A percentile compares a stretch with the other conserved stretches of the same genome.
Conservation (phyloP, 1,140 invertebrate genomes). For the Nasonia longicornis region DNA sequence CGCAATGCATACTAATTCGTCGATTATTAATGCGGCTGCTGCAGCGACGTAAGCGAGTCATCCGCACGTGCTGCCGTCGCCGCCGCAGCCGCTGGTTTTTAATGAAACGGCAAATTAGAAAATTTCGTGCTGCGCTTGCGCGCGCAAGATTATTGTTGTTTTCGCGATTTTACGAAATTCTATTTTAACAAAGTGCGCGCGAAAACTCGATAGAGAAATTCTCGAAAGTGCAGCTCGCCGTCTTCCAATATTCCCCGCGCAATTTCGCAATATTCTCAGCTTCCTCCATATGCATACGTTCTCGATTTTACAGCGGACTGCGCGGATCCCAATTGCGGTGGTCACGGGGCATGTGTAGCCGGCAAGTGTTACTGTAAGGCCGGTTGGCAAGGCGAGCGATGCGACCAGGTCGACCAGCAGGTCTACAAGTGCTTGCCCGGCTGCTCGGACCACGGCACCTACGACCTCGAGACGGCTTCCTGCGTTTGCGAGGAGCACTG, state of each 20-base stretch:
- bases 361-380: conserved; percentile 95
- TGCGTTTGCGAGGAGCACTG: conserved; percentile 91
- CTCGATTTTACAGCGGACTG: conserved; percentile 79
- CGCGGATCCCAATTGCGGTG: conserved; percentile 87
- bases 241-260: too few relatives aligned
- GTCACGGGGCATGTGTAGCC: conserved; percentile 91
- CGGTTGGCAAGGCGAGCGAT: conserved; percentile 94
- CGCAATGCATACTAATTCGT: conserved; percentile 38
- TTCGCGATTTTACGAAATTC: too few relatives aligned
- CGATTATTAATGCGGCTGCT: conserved; percentile 22
- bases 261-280: too few relatives aligned
- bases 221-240: too few relatives aligned
- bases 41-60: not conserved
- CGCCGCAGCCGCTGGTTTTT: not conserved
- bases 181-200: too few relatives aligned
- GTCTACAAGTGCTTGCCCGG: conserved; percentile 90
- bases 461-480: conserved; percentile 87
- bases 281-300: not conserved
- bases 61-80: not conserved
- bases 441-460: conserved; percentile 90
- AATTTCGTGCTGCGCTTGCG: too few relatives aligned
- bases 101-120: not conserved
- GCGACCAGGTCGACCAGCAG: conserved; percentile 87
- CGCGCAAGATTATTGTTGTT: too few relatives aligned
- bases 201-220: too few relatives aligned